phyloP scores from a whole-genome alignment of 2,888 invertebrate species.

The Erebia palarica region DNA sequence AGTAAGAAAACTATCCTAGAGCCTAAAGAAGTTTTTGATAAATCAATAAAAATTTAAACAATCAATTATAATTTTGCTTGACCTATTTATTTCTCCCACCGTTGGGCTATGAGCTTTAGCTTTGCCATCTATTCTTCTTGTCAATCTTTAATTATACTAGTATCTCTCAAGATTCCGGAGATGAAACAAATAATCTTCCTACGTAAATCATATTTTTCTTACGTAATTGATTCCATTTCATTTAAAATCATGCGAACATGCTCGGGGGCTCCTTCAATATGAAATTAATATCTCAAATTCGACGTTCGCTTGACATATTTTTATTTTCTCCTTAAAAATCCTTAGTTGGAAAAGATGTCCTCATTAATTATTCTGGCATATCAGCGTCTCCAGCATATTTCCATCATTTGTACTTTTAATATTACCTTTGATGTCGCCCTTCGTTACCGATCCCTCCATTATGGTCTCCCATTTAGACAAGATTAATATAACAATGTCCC shows the following conservation, averaged over 20 bases:
- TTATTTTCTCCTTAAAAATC: constrained; percentile 5
- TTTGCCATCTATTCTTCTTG: background rate
- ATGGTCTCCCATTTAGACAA: constrained; percentile 41
- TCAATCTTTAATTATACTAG: background rate
- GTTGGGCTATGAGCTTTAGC: background rate
- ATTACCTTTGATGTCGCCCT: constrained; percentile 30
- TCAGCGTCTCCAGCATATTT: constrained; percentile 28
- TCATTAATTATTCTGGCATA: constrained; percentile 30
- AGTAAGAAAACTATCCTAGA: background rate
- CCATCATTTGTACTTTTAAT: constrained; percentile 32
- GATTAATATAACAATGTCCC: constrained; percentile 45
- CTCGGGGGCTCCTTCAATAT: background rate
- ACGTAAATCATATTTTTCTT: background rate
- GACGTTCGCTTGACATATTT: constrained; percentile 2
- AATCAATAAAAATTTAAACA: no score
- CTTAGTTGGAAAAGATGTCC: constrained; percentile 7
- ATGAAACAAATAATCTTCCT: background rate
- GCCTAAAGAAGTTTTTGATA: no score
- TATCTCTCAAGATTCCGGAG: background rate
- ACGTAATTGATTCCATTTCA: background rate
- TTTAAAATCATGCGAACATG: background rate
- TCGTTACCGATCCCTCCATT: constrained; percentile 33
- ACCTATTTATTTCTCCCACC: background rate
- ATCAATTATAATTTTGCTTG: no score
- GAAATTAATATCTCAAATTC: background rate